A percentile compares a stretch with the other conserved stretches of the same genome.
These are phyloP conservation scores for Sicus ferrugineus DNA, from an alignment of 2,888 invertebrate genomes.

Conservation along the genomic window DNA sequence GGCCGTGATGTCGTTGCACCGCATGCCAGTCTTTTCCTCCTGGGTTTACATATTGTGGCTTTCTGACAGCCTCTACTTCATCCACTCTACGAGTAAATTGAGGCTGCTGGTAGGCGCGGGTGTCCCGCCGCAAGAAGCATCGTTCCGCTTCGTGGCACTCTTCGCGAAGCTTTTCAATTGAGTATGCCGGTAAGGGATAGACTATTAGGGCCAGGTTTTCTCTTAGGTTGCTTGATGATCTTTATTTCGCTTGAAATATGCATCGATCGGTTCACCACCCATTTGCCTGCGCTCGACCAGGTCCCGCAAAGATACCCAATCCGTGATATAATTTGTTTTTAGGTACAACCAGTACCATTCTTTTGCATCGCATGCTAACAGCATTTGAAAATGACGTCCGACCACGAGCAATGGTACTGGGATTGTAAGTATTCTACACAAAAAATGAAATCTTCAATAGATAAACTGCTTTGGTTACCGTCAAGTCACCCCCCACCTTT, in stretches of 20 bases:
- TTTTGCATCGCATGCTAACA: conserved; percentile 15
- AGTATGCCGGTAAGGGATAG: neutral
- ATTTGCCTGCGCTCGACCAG: conserved; percentile 26
- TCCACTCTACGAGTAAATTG: neutral
- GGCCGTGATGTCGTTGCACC: too few relatives aligned
- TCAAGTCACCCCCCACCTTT: conserved; percentile 28
- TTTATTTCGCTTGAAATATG: conserved; percentile 6
- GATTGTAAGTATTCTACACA: too few relatives aligned
- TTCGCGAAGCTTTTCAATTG: conserved; percentile 19
- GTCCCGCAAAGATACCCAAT: conserved; percentile 26
- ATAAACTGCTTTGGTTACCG: conserved; percentile 7
- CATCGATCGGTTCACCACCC: conserved; percentile 15
- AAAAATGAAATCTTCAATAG: conserved; percentile 30
- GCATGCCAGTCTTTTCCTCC: too few relatives aligned
- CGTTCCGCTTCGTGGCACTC: conserved; percentile 15
- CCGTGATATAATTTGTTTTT: neutral
- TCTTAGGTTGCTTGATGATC: conserved; percentile 2
- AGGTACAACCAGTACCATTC: conserved; percentile 35
- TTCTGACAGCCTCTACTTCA: neutral
- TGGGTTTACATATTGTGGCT: too few relatives aligned
- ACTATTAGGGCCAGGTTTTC: conserved; percentile 9
- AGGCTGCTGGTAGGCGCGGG: too few relatives aligned
- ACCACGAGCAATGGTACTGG: too few relatives aligned
- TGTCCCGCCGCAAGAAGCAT: too few relatives aligned
- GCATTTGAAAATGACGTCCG: too few relatives aligned